These are phyloP conservation scores for Arizona elegans DNA, from an alignment of 2,113 vertebrate genomes.

Conservation along the genomic window DNA sequence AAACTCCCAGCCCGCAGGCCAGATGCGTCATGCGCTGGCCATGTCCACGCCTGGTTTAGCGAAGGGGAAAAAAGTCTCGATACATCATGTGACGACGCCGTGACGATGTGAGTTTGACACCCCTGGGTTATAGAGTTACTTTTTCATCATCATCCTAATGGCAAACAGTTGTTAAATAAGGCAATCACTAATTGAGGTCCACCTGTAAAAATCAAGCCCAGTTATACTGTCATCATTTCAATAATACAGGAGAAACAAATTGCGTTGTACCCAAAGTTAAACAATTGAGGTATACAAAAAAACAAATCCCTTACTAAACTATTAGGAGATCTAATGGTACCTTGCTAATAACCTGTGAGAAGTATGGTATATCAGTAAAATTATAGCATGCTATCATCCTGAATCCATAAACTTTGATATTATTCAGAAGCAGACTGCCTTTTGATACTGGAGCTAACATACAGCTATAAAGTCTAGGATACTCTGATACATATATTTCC, in stretches of 20 bases:
- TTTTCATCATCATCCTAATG: neutral
- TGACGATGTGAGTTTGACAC: no score
- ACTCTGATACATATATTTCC: neutral
- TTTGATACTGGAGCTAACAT: neutral
- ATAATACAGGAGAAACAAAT: neutral
- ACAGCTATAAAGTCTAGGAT: neutral
- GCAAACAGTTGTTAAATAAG: neutral
- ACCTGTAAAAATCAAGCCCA: neutral
- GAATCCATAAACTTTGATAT: neutral
- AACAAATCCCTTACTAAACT: neutral
- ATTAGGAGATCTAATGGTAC: neutral
- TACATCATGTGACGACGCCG: rapidly evolving
- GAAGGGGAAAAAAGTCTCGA: no score
- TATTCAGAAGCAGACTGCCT: neutral
- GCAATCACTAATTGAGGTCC: neutral
- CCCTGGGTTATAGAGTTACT: neutral
- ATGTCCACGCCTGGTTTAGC: no score
- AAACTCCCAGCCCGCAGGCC: no score
- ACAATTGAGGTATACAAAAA: neutral
- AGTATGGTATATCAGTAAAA: neutral
- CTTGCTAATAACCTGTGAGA: neutral
- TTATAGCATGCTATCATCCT: neutral
- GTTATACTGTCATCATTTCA: neutral
- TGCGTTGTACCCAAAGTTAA: neutral
- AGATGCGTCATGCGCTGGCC: no score